Evolutionary conservation across 1,140 invertebrate genomes (phyloP).

Genomic region (Drosophila biarmipes): DNA sequence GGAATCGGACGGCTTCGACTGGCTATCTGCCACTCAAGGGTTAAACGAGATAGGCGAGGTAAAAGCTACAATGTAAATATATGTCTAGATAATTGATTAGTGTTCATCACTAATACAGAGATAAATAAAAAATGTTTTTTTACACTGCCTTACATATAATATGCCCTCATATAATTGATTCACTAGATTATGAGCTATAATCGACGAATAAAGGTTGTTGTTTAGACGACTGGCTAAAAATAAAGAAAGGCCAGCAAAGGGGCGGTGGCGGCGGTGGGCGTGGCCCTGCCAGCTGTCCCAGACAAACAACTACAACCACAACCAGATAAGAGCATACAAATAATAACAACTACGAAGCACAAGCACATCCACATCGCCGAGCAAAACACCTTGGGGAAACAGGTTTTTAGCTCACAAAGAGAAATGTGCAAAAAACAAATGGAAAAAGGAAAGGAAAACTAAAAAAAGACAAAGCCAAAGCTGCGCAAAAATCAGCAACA

Average conservation of each 20-base stretch:
- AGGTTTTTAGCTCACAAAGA: conserved; percentile 65
- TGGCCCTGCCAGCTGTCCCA: conserved; percentile 52
- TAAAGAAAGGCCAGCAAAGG: conserved; percentile 30
- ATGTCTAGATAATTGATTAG: conserved; percentile 18
- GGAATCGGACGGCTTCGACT: conserved; percentile 11
- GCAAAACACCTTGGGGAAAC: conserved; percentile 52
- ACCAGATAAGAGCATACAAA: conserved; percentile 39
- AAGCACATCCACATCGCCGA: conserved; percentile 1
- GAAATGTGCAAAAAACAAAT: conserved; percentile 58
- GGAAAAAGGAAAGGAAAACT: conserved; percentile 4
- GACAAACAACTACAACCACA: conserved; percentile 42
- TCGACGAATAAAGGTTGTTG: conserved; percentile 46
- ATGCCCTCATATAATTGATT: too few species aligned
- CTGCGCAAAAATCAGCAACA: conserved; percentile 45
- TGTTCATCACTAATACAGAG: neutral
- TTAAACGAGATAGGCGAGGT: conserved; percentile 21
- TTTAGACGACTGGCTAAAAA: conserved; percentile 48
- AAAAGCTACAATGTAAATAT: conserved; percentile 25
- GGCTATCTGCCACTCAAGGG: conserved; percentile 21
- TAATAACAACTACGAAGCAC: conserved; percentile 16
- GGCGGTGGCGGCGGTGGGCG: conserved; percentile 6
- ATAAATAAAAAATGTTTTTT: too few species aligned
- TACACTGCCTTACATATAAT: too few species aligned
- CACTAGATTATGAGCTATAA: conserved; percentile 3
- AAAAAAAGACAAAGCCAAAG: conserved; percentile 42